phyloP scores from a whole-genome alignment of 1,140 invertebrate genomes.

The Drosophila pectinifera region DNA sequence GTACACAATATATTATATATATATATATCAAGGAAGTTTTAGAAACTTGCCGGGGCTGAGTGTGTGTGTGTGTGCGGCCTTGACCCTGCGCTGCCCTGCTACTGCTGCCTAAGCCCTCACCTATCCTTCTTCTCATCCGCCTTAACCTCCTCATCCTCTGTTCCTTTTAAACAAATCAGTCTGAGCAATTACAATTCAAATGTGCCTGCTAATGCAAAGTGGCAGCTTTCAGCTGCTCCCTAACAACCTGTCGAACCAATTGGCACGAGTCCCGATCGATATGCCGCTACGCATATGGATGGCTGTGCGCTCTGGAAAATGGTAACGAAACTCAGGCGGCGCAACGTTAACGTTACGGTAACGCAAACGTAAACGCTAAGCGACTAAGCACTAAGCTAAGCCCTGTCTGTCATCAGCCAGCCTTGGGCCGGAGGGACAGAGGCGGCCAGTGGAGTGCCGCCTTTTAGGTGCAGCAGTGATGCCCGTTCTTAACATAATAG shows the following conservation, averaged over 20 bases:
- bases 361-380: conserved; percentile 9
- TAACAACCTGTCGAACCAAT: conserved; percentile 63
- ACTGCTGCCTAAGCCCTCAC: conserved; percentile 1
- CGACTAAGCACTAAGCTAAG: conserved; percentile 9
- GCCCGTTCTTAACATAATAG: conserved; percentile 74
- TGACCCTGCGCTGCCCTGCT: conserved; percentile 16
- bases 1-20: conserved; percentile 14
- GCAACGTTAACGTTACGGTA: conserved; percentile 3
- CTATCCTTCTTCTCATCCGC: neutral
- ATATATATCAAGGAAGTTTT: conserved; percentile 60
- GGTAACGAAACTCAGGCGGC: conserved; percentile 11
- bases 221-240: conserved; percentile 61
- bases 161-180: conserved; percentile 68
- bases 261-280: conserved; percentile 63
- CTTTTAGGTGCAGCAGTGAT: conserved; percentile 74
- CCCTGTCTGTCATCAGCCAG: neutral
- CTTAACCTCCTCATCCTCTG: too few relatives aligned
- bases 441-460: neutral
- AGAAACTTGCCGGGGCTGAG: conserved; percentile 54
- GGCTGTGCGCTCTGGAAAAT: conserved; percentile 19
- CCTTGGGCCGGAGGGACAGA: conserved; percentile 1
- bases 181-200: conserved; percentile 79
- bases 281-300: conserved; percentile 24
- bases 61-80: conserved; percentile 13
- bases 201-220: conserved; percentile 48